phyloP scores from a whole-genome alignment of 2,113 vertebrate genomes.

The Rostratula benghalensis region DNA sequence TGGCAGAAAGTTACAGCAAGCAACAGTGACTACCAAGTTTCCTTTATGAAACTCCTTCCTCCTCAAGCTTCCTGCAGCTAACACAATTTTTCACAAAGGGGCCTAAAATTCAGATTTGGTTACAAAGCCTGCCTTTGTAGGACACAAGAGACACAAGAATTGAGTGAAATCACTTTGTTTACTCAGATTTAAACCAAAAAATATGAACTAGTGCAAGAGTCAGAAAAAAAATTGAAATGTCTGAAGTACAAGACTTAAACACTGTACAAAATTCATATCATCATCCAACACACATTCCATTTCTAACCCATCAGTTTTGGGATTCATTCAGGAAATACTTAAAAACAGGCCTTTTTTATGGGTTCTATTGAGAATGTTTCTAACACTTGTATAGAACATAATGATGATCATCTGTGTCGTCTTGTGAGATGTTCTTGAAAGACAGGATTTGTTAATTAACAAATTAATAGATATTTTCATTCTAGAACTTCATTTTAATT shows the following conservation, averaged over 20 bases:
- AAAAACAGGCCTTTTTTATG: not conserved
- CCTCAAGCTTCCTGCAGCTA: not conserved
- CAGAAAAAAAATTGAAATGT: conserved; percentile 26
- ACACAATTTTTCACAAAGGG: conserved; percentile 39
- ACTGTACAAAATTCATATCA: conserved; percentile 29
- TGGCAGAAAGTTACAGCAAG: conserved; percentile 37
- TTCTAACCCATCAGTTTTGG: conserved; percentile 63
- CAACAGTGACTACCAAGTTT: conserved; percentile 42
- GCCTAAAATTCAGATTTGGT: not conserved
- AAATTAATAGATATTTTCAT: not conserved
- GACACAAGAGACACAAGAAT: conserved; percentile 48
- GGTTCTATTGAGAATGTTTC: not conserved
- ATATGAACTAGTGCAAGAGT: conserved; percentile 38
- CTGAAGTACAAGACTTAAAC: conserved; percentile 44
- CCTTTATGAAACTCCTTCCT: conserved; percentile 37
- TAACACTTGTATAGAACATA: not conserved
- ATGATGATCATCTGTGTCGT: not conserved
- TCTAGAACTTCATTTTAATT: not conserved
- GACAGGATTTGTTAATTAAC: not conserved
- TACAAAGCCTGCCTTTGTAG: conserved; percentile 38
- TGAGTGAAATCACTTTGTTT: conserved; percentile 43
- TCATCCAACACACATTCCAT: conserved; percentile 64
- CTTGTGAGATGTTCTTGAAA: not conserved
- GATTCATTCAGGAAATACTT: conserved; percentile 61
- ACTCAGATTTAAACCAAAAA: conserved; percentile 41